These are phyloP conservation scores for Plectropomus leopardus DNA, from an alignment of 2,113 vertebrate genomes.

Conservation along the genomic window DNA sequence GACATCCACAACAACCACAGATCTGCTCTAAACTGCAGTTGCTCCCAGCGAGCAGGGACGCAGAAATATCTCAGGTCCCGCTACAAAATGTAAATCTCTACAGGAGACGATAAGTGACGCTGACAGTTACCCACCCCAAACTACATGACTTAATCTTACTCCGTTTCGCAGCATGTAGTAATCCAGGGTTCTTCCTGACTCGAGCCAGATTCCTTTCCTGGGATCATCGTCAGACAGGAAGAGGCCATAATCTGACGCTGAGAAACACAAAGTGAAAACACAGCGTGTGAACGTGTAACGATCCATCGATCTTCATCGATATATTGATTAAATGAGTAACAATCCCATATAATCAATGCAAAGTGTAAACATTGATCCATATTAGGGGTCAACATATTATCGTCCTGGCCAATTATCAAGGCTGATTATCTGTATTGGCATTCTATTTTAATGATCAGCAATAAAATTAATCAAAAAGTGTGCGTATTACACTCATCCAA, in stretches of 20 bases:
- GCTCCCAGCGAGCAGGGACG: constrained; percentile 10
- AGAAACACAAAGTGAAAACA: constrained; percentile 63
- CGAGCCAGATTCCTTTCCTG: constrained; percentile 98
- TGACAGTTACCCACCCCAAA: constrained; percentile 42
- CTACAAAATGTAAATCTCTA: constrained; percentile 48
- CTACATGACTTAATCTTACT: constrained; percentile 83
- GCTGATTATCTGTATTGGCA: too few species aligned
- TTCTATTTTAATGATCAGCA: too few species aligned
- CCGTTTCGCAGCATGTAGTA: constrained; percentile 99
- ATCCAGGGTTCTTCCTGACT: constrained; percentile 96
- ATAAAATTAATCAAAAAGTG: too few species aligned
- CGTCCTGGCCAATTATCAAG: too few species aligned
- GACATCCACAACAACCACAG: constrained; percentile 13
- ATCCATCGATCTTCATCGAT: too few species aligned
- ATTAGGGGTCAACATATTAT: too few species aligned
- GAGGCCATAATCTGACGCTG: constrained; percentile 97
- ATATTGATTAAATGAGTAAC: too few species aligned
- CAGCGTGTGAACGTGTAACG: constrained; percentile 18
- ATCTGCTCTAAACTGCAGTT: constrained; percentile 12
- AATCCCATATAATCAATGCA: too few species aligned
- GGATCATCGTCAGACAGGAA: constrained; percentile 98
- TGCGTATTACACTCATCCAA: too few species aligned
- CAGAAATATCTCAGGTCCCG: constrained; percentile 38
- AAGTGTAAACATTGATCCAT: too few species aligned
- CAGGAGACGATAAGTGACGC: constrained; percentile 28